phyloP scores from a whole-genome alignment of 2,888 invertebrate species.

The Monopis laevigella region DNA sequence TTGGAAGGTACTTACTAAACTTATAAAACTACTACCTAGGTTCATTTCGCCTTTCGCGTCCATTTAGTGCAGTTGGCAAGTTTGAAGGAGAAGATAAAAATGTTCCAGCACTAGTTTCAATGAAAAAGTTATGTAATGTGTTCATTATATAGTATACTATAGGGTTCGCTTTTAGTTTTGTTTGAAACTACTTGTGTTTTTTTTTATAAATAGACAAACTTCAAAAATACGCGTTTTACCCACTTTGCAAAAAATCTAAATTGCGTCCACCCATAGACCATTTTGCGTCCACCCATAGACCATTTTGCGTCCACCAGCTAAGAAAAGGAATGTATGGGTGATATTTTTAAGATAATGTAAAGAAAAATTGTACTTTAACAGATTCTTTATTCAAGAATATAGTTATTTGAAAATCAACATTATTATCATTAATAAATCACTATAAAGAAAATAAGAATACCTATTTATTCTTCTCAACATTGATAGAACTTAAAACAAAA shows the following conservation, averaged over 20 bases:
- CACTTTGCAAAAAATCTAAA: conserved; percentile 17
- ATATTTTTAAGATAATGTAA: conserved; percentile 11
- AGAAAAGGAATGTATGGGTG: conserved; percentile 19
- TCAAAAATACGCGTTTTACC: conserved; percentile 16
- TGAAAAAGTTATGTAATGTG: conserved; percentile 19
- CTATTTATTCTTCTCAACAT: conserved; percentile 13
- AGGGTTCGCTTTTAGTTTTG: conserved; percentile 13
- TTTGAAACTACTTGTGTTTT: conserved; percentile 14
- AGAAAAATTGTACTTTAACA: conserved; percentile 12
- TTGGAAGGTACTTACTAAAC: no score
- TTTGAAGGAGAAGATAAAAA: conserved; percentile 19
- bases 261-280: no score
- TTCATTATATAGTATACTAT: conserved; percentile 17
- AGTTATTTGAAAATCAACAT: no score
- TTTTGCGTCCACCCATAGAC: conserved; percentile 16
- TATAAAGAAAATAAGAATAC: conserved; percentile 9
- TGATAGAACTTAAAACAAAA: conserved; percentile 11
- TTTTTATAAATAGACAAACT: conserved; percentile 14
- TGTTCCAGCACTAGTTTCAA: conserved; percentile 16
- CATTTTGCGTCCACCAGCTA: conserved; percentile 18
- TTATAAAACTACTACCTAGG: no score
- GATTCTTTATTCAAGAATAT: no score
- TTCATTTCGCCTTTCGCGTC: conserved; percentile 19
- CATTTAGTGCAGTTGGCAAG: conserved; percentile 20
- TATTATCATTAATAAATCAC: conserved; percentile 11